Base-by-base conservation (phyloP, 2,797 vertebrate genomes). In the Malurus splendens region DNA sequence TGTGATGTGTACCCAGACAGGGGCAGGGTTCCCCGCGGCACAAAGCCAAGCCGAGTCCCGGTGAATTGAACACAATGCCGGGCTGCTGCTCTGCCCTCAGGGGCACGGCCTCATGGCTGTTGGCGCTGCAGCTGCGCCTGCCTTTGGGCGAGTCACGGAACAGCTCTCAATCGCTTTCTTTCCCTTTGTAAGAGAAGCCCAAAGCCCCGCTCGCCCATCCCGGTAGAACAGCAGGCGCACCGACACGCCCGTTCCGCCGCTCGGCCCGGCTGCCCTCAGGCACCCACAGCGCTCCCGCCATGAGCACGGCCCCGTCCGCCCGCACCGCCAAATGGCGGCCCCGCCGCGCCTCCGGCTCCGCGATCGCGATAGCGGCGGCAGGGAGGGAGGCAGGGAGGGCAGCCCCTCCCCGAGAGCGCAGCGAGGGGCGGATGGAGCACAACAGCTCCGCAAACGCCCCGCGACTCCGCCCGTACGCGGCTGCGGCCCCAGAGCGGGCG, bases 31-130 rank as follows among this genome's bases (percentile, higher is more conserved):
- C 17, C 10, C 5, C 9, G 41, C 3, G n/a, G 33, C 56, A 32
- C 6, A 4, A 15, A 24, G 23, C 57, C 3, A 28, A 30, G 27
- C 8, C 5, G 38, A 7, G 44, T 32, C 3, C 2, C 36, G 47
- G 1, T 5, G 5, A 2, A 18, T 22, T 36, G 19, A 1, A 1
- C 42, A 4, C 22, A 3, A 9, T 1, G 32, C 39, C 1, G 41
- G 30, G 50, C 38, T 14, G 47, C 59, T 18, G 59, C 38, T 36
- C 13, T 2, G n/a, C 19, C 24, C 57, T 6, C 14, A 2, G 23
- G 12, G n/a, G 17, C 51, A 5, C 33, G 33, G 52, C 12, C 36
- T 1, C 24, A 7, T 1, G 52, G 30, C 7, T 13, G 62, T 0
- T 3, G 62, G 44, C 30, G 19, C 62, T 33, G 52, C 52, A 28